Evolutionary conservation across 2,113 vertebrate genomes (phyloP).

Genomic region (Cyprinodon variegatus): DNA sequence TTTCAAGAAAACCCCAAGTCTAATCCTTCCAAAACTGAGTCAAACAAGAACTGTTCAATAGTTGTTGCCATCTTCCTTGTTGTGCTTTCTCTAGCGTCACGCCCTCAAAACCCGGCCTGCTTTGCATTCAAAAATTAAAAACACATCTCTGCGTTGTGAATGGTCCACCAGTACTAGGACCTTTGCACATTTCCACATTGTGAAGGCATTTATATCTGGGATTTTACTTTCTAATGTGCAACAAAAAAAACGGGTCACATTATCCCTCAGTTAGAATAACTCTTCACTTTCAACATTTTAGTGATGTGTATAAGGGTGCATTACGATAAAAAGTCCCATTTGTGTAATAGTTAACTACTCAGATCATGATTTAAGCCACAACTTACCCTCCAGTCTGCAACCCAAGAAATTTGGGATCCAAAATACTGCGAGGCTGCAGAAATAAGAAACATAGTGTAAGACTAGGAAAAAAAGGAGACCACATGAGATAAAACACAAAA

Average conservation of each 20-base stretch:
- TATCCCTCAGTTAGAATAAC: conserved; percentile 13
- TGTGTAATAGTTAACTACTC: conserved; percentile 39
- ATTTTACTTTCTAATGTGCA: background rate
- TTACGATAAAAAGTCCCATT: conserved; percentile 30
- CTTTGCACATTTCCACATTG: background rate
- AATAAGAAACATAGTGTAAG: conserved; percentile 48
- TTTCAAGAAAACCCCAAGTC: too few species aligned
- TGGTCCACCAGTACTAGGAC: too few species aligned
- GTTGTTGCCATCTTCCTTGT: too few species aligned
- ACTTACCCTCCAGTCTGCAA: conserved; percentile 78
- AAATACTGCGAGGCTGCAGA: conserved; percentile 69
- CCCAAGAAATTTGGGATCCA: conserved; percentile 77
- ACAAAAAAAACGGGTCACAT: conserved; percentile 11
- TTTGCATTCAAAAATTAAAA: too few species aligned
- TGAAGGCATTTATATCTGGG: background rate
- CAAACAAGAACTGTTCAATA: too few species aligned
- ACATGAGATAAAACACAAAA: conserved; percentile 14
- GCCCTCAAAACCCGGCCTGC: too few species aligned
- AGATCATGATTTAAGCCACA: conserved; percentile 33
- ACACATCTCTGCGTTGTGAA: too few species aligned
- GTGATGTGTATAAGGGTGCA: conserved; percentile 6
- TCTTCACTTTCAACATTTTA: conserved; percentile 19
- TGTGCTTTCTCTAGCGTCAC: too few species aligned
- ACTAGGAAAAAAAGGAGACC: conserved; percentile 9
- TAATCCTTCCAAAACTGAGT: too few species aligned